Conservation (phyloP, 2,888 invertebrate species). For the Microctonus hyperodae region DNA sequence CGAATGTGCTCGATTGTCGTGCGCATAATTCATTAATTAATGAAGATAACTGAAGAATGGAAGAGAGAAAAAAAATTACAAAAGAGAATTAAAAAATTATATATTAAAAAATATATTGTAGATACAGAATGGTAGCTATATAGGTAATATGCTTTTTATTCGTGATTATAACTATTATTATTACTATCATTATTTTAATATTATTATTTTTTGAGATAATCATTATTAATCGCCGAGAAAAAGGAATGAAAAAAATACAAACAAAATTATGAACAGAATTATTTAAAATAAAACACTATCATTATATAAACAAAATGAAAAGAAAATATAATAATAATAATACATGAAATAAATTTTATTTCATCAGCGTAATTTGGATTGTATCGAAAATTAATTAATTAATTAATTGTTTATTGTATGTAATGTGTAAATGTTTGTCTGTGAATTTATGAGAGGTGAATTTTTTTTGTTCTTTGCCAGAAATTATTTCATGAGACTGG, state of each 20-base stretch:
- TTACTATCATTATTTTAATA: too few species aligned
- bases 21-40: neutral
- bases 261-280: too few species aligned
- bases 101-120: constrained; percentile 44
- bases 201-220: constrained; percentile 50
- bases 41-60: constrained; percentile 14
- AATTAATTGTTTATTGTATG: too few species aligned
- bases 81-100: constrained; percentile 31
- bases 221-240: constrained; percentile 35
- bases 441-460: too few species aligned
- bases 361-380: neutral
- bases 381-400: too few species aligned
- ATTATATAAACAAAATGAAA: neutral
- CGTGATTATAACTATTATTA: constrained; percentile 54
- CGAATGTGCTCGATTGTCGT: neutral
- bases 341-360: neutral
- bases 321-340: neutral
- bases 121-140: constrained; percentile 58
- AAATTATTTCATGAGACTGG: constrained; percentile 10
- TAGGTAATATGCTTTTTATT: constrained; percentile 62
- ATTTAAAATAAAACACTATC: neutral
- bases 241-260: constrained; percentile 14
- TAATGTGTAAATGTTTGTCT: neutral
- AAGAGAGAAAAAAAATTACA: constrained; percentile 15
- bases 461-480: constrained; percentile 4